phyloP scores from a whole-genome alignment of 1,140 invertebrate species.

The Lordiphosa stackelbergi region DNA sequence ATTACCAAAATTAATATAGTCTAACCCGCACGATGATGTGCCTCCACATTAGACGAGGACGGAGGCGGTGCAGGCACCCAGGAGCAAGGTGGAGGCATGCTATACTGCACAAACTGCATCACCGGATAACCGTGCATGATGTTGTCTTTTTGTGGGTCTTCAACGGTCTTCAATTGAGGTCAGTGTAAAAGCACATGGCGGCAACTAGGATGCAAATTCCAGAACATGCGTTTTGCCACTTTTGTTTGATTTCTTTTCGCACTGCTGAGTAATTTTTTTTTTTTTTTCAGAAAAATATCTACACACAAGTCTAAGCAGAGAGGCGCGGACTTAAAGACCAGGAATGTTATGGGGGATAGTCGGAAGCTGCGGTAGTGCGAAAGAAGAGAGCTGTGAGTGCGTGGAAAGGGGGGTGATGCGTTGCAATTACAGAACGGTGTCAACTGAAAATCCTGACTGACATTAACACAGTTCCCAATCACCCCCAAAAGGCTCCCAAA shows the following conservation, averaged over 20 bases:
- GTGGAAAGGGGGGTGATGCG: constrained; percentile 31
- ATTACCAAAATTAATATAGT: neutral
- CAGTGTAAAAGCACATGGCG: constrained; percentile 19
- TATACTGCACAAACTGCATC: constrained; percentile 81
- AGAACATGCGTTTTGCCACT: constrained; percentile 27
- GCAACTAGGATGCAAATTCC: constrained; percentile 20
- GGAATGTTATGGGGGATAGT: constrained; percentile 13
- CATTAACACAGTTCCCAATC: constrained; percentile 61
- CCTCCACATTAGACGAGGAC: constrained; percentile 39
- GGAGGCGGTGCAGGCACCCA: constrained; percentile 76
- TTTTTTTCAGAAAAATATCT: constrained; percentile 60
- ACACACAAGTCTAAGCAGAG: constrained; percentile 46
- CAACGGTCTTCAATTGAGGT: constrained; percentile 19
- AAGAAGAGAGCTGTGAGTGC: constrained; percentile 28
- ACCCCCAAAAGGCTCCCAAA: constrained; percentile 11
- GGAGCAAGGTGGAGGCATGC: constrained; percentile 77
- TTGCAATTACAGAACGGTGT: constrained; percentile 70
- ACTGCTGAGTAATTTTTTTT: constrained; percentile 15
- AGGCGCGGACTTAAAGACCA: constrained; percentile 38
- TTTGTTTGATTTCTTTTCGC: constrained; percentile 12
- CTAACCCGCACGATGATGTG: constrained; percentile 49
- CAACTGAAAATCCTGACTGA: constrained; percentile 62
- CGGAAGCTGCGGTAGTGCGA: constrained; percentile 11
- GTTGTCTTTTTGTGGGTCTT: too few species aligned
- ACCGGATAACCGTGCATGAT: constrained; percentile 80